These are phyloP conservation scores for Oophaga sylvatica DNA, from an alignment of 2,797 vertebrate species.

Conservation along the genomic window DNA sequence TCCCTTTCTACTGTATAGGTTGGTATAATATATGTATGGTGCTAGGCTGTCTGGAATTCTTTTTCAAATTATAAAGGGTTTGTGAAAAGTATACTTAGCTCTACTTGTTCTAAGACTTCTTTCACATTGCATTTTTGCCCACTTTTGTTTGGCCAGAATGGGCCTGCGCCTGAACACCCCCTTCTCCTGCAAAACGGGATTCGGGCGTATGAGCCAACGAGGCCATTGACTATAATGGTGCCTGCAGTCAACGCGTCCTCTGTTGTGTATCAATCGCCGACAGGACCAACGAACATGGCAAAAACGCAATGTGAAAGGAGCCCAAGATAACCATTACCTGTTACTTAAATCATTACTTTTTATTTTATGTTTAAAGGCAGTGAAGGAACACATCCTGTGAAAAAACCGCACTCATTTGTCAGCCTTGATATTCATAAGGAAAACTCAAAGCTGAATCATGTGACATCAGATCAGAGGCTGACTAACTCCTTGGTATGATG, in stretches of 20 bases:
- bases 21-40: neutral
- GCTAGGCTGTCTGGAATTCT: neutral
- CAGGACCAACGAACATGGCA: too few relatives aligned
- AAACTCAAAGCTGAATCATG: conserved; percentile 68
- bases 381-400: conserved; percentile 75
- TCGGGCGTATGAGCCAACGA: too few relatives aligned
- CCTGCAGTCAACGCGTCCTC: too few relatives aligned
- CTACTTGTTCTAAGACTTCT: too few relatives aligned
- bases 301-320: too few relatives aligned
- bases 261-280: too few relatives aligned
- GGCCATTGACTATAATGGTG: too few relatives aligned
- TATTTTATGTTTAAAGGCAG: conserved; percentile 76
- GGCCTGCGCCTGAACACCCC: too few relatives aligned
- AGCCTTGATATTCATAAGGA: conserved; percentile 78
- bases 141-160: too few relatives aligned
- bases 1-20: neutral
- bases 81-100: neutral
- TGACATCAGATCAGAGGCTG: conserved; percentile 73
- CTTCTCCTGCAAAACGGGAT: too few relatives aligned
- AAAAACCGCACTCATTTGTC: conserved; percentile 76
- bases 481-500: conserved; percentile 80
- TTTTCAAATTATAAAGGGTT: too few relatives aligned
- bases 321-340: neutral
- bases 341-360: neutral
- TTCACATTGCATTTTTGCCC: too few relatives aligned